phyloP scores from a whole-genome alignment of 2,113 vertebrate species.

The Tupaia tana region DNA sequence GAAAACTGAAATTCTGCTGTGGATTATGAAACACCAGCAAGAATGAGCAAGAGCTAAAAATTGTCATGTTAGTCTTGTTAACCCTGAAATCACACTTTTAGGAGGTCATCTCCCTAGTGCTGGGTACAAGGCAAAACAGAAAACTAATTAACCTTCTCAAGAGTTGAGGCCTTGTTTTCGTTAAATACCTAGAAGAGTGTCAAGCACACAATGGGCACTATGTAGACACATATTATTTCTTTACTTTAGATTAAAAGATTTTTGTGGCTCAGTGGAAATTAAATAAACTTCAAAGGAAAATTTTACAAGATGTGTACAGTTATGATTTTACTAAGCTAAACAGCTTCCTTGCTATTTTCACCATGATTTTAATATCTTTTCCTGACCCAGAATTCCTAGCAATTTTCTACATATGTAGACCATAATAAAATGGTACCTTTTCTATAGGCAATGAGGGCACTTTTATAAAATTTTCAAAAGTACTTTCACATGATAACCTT shows the following conservation, averaged over 20 bases:
- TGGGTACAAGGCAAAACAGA: constrained; percentile 31
- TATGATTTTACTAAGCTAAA: neutral
- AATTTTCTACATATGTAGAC: neutral
- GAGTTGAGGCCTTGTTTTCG: neutral
- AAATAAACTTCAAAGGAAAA: constrained; percentile 12
- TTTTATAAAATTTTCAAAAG: constrained; percentile 24
- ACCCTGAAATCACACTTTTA: constrained; percentile 36
- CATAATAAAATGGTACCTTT: neutral
- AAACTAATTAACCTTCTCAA: constrained; percentile 40
- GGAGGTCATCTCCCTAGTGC: neutral
- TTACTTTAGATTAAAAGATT: neutral
- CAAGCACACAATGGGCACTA: neutral
- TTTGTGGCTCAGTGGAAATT: neutral
- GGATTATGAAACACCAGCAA: constrained; percentile 56
- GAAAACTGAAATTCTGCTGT: constrained; percentile 59
- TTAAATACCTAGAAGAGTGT: constrained; percentile 9
- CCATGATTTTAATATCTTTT: constrained; percentile 16
- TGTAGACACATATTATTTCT: neutral
- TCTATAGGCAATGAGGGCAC: neutral
- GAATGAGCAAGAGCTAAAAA: constrained; percentile 31
- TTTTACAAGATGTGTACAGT: neutral
- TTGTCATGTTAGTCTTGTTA: constrained; percentile 17
- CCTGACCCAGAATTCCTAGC: neutral
- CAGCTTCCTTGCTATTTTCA: neutral
- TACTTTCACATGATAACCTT: neutral